phyloP scores from a whole-genome alignment of 2,888 invertebrate genomes.

The Eristalis arbustorum region DNA sequence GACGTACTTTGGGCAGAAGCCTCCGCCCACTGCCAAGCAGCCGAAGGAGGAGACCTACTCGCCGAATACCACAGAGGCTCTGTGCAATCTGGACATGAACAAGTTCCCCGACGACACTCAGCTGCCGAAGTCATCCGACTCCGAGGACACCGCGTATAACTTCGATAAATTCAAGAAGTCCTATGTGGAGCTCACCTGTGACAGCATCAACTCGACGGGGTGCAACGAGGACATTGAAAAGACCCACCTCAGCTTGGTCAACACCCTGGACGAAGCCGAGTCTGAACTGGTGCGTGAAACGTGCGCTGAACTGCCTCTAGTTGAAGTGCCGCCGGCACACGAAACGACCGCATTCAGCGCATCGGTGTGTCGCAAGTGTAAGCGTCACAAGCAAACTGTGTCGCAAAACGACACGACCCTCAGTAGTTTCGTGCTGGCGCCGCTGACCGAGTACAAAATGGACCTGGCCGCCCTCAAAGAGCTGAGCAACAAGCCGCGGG shows the following conservation, averaged over 20 bases:
- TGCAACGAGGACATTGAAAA: constrained; percentile 38
- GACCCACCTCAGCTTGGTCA: constrained; percentile 55
- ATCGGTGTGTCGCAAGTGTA: constrained; percentile 56
- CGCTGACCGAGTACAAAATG: constrained; percentile 28
- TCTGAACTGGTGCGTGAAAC: constrained; percentile 24
- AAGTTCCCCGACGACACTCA: background rate
- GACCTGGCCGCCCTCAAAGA: constrained; percentile 20
- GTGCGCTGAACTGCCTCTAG: background rate
- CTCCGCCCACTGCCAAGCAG: background rate
- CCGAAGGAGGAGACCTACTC: background rate
- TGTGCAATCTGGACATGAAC: constrained; percentile 36
- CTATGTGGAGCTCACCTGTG: constrained; percentile 49
- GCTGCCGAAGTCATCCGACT: constrained; percentile 33
- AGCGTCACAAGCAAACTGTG: constrained; percentile 21
- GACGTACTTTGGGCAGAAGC: constrained; percentile 42
- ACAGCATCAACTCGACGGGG: constrained; percentile 14
- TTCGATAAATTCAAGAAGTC: constrained; percentile 52
- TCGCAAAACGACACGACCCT: constrained; percentile 58
- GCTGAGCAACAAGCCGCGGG: constrained; percentile 29
- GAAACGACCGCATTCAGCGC: constrained; percentile 1
- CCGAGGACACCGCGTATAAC: constrained; percentile 42
- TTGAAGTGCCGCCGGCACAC: background rate
- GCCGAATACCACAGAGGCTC: constrained; percentile 33
- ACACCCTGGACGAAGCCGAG: constrained; percentile 45
- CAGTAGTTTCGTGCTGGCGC: constrained; percentile 49